phyloP scores from a whole-genome alignment of 2,113 vertebrate genomes.

The Eulacestoma nigropectus region DNA sequence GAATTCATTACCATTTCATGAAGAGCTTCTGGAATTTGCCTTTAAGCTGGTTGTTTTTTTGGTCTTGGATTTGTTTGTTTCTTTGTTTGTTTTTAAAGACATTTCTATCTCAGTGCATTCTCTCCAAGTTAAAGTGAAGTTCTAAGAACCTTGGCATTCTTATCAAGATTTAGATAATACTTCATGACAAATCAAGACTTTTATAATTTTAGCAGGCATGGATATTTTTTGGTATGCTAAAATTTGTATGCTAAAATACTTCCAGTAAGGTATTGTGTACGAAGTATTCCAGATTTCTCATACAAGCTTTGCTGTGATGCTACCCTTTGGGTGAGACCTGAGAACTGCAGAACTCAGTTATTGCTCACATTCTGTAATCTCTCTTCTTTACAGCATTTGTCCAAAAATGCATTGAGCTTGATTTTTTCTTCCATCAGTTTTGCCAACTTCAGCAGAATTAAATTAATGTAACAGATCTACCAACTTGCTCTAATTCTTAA shows the following conservation, averaged over 20 bases:
- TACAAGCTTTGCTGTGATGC: not conserved
- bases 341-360: not conserved
- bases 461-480: not conserved
- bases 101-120: not conserved
- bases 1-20: conserved; percentile 6
- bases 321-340: not conserved
- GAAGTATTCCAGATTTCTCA: not conserved
- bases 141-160: not conserved
- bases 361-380: not conserved
- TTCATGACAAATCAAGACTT: not conserved
- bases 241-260: not conserved
- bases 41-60: not conserved
- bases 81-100: not conserved
- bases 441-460: not conserved
- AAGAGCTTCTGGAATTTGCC: not conserved
- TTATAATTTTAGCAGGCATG: not conserved
- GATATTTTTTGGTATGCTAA: not conserved
- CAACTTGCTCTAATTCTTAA: not conserved
- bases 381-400: not conserved
- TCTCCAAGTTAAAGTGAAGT: not conserved
- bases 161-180: not conserved
- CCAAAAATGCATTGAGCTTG: not conserved
- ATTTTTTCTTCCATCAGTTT: not conserved
- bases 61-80: not conserved
- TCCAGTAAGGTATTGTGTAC: not conserved